These are phyloP conservation scores for Mus caroli DNA, from an alignment of 2,797 vertebrate species.

Conservation along the genomic window DNA sequence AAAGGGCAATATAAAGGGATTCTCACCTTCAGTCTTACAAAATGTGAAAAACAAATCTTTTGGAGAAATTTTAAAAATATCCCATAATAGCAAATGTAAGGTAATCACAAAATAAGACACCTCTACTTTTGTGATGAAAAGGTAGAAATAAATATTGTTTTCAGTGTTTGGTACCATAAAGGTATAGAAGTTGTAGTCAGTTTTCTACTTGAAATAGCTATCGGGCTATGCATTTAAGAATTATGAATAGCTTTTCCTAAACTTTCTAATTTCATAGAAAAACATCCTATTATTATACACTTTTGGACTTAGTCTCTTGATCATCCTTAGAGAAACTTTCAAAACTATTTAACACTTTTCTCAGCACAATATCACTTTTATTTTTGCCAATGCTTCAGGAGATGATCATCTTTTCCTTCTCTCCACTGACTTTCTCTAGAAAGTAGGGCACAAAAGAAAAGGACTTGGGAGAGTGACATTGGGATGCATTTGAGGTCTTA, in stretches of 20 bases:
- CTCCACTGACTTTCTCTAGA: conserved; percentile 9
- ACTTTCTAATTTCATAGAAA: not conserved
- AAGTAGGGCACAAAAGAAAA: conserved; percentile 3
- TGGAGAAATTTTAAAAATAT: conserved; percentile 36
- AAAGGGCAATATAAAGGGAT: conserved; percentile 49
- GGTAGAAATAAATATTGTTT: conserved; percentile 16
- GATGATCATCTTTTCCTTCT: not conserved
- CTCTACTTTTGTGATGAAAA: not conserved
- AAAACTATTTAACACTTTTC: conserved; percentile 6
- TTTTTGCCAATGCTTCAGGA: not conserved
- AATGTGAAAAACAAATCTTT: conserved; percentile 54
- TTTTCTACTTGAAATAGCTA: conserved; percentile 28
- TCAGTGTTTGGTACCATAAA: not conserved
- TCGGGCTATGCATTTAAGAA: not conserved
- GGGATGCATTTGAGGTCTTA: conserved; percentile 6
- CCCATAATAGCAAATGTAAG: not conserved
- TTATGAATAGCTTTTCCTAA: not conserved
- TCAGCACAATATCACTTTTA: conserved; percentile 27
- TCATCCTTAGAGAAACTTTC: conserved; percentile 34
- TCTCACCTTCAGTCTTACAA: conserved; percentile 30
- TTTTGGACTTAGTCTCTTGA: not conserved
- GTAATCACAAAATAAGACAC: not conserved
- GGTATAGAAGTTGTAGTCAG: not conserved
- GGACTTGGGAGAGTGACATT: conserved; percentile 15
- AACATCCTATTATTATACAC: not conserved